A percentile compares a stretch with the other conserved stretches of the same genome.
phyloP scores from a whole-genome alignment of 2,888 invertebrate species.

The Heliconius sara region DNA sequence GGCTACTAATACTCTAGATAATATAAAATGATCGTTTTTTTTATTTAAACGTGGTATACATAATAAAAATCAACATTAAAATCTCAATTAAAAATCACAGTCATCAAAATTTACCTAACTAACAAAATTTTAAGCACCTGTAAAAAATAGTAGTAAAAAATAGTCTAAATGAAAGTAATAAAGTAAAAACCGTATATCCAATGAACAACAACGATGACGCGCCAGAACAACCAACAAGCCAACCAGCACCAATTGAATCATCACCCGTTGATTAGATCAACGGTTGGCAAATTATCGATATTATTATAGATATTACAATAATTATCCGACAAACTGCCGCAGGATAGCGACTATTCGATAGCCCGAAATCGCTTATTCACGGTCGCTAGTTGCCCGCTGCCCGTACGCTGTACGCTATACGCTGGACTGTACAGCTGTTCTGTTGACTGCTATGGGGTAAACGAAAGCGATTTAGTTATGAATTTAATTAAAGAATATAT shows the following conservation, averaged over 20 bases:
- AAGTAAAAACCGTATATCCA: background rate
- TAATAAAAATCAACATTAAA: too few species aligned
- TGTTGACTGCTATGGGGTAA: conserved; percentile 30
- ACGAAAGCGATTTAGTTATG: conserved; percentile 34
- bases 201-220: conserved; percentile 18
- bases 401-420: background rate
- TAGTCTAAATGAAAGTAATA: background rate
- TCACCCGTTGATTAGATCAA: conserved; percentile 54
- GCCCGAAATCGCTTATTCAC: conserved; percentile 77
- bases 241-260: conserved; percentile 40
- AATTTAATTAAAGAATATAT: background rate
- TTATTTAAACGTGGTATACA: too few species aligned
- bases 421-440: conserved; percentile 65
- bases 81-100: too few species aligned
- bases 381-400: conserved; percentile 71
- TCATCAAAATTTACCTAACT: background rate
- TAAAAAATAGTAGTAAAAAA: background rate
- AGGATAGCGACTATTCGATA: conserved; percentile 53
- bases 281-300: conserved; percentile 50
- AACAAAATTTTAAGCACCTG: background rate
- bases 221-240: background rate
- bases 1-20: too few species aligned
- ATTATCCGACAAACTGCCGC: conserved; percentile 51
- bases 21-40: too few species aligned
- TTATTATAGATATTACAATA: conserved; percentile 53